Conservation (phyloP, 1,140 invertebrate species). For the Trichonephila inaurata region DNA sequence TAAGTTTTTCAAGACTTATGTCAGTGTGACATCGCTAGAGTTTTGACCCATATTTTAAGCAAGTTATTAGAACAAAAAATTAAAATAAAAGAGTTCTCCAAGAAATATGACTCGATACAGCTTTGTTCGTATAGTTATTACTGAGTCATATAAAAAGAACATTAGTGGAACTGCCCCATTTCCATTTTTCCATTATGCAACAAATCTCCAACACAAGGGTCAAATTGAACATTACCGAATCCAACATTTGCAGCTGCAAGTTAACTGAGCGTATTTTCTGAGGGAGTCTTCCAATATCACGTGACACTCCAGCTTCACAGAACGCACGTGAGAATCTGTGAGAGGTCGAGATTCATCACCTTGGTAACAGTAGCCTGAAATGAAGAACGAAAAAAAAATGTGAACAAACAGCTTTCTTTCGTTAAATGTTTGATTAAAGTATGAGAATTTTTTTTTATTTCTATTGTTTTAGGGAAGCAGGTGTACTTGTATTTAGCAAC, state of each 20-base stretch:
- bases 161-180: too few relatives aligned
- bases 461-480: not conserved
- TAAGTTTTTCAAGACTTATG: too few relatives aligned
- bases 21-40: too few relatives aligned
- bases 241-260: conserved; percentile 57
- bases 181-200: not conserved
- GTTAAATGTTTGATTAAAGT: not conserved
- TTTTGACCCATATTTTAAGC: too few relatives aligned
- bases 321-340: not conserved
- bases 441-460: not conserved
- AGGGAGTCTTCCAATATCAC: conserved; percentile 21
- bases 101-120: not conserved
- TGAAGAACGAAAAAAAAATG: not conserved
- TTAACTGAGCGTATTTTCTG: not conserved
- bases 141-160: too few relatives aligned
- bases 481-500: not conserved
- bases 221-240: conserved; percentile 51
- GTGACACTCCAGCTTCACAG: conserved; percentile 52
- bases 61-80: too few relatives aligned
- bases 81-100: not conserved
- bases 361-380: conserved; percentile 60
- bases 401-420: not conserved
- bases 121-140: too few relatives aligned
- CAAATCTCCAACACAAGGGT: not conserved
- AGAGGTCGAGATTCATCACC: conserved; percentile 45